Evolutionary conservation across 2,888 invertebrate genomes (phyloP).

Genomic region (Eustalomyia histrio): DNA sequence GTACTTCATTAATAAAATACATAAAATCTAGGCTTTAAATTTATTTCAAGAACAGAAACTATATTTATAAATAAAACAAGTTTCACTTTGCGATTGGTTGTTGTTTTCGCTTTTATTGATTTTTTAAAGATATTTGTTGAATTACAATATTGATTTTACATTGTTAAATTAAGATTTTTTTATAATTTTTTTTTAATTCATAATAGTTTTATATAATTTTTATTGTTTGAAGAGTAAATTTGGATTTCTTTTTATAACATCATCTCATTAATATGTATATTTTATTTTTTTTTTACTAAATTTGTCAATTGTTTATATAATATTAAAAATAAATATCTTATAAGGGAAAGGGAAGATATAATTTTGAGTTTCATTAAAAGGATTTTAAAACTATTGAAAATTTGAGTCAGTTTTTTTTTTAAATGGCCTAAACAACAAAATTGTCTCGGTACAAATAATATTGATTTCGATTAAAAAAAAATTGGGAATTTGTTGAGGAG

Average conservation of each 20-base stretch:
- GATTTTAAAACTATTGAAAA: neutral
- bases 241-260: constrained; percentile 28
- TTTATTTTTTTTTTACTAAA: constrained; percentile 43
- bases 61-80: constrained; percentile 32
- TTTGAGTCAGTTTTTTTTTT: constrained; percentile 17
- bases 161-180: constrained; percentile 18
- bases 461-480: too few relatives aligned
- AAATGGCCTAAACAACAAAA: constrained; percentile 9
- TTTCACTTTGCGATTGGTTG: constrained; percentile 48
- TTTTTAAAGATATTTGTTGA: constrained; percentile 33
- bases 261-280: constrained; percentile 38
- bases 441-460: too few relatives aligned
- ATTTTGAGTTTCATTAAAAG: neutral
- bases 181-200: constrained; percentile 35
- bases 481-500: neutral
- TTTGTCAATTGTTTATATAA: constrained; percentile 43
- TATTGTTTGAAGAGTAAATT: constrained; percentile 35
- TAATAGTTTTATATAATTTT: constrained; percentile 3
- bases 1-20: too few relatives aligned
- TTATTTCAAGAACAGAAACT: too few relatives aligned
- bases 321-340: constrained; percentile 18
- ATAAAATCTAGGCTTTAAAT: too few relatives aligned
- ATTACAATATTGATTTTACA: constrained; percentile 44
- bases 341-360: neutral
- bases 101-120: constrained; percentile 55